Evolutionary conservation across 2,113 vertebrate species (phyloP).

Genomic region (Vireo altiloquus): DNA sequence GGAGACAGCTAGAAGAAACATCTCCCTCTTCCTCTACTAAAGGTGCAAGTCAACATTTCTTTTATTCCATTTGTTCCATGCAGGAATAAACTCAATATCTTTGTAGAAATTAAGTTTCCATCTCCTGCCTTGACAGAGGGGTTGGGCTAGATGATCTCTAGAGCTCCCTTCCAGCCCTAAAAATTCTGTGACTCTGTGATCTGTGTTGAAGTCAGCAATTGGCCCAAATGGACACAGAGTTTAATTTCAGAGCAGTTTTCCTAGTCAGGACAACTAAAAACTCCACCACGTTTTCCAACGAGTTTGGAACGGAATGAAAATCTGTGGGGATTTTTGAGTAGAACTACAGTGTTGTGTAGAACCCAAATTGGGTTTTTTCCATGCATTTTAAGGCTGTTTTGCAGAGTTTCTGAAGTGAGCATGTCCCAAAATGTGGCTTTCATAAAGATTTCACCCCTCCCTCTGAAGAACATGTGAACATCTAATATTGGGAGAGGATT

Average conservation of each 20-base stretch:
- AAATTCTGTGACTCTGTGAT: not conserved
- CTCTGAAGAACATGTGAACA: not conserved
- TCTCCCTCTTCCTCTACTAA: not conserved
- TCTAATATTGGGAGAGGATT: not conserved
- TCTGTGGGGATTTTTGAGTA: not conserved
- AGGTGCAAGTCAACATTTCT: accelerated
- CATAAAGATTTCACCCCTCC: not conserved
- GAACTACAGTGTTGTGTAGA: not conserved
- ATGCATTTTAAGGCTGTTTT: not conserved
- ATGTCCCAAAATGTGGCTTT: not conserved
- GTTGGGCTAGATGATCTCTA: not conserved
- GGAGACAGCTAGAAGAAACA: not conserved
- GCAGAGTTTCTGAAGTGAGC: not conserved
- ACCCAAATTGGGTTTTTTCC: not conserved
- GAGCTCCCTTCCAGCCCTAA: not conserved
- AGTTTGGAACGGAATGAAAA: not conserved
- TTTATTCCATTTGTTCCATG: not conserved
- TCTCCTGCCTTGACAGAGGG: not conserved
- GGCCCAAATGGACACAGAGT: not conserved
- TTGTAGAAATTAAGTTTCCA: not conserved
- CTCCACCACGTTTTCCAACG: not conserved
- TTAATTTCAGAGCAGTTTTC: not conserved
- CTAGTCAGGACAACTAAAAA: not conserved
- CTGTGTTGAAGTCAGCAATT: not conserved
- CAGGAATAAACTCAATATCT: not conserved